These are phyloP conservation scores for Polypterus bichir DNA, from an alignment of 2,113 vertebrate species.

Conservation along the genomic window DNA sequence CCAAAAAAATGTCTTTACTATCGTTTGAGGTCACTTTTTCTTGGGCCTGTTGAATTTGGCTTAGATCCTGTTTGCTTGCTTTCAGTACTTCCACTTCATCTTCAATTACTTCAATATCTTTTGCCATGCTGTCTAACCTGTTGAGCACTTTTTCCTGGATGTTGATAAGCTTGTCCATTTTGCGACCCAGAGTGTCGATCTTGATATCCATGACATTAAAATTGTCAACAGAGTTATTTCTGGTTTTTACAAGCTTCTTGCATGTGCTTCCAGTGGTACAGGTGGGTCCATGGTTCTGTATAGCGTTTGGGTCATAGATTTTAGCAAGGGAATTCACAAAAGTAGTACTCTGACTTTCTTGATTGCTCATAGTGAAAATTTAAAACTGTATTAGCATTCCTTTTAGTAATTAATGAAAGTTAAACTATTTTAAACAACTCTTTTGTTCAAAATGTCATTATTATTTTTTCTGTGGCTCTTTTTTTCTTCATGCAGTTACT, in stretches of 20 bases:
- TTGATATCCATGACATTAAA: constrained; percentile 53
- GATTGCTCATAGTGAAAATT: constrained; percentile 8
- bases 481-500: no score
- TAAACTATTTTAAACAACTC: no score
- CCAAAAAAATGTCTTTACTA: constrained; percentile 35
- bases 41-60: constrained; percentile 17
- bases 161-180: constrained; percentile 56
- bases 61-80: constrained; percentile 48
- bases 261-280: constrained; percentile 26
- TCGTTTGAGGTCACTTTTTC: constrained; percentile 23
- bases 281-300: constrained; percentile 44
- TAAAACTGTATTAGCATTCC: background rate
- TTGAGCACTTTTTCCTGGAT: constrained; percentile 57
- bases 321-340: constrained; percentile 66
- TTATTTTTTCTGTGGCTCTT: no score
- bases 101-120: constrained; percentile 50
- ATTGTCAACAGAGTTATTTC: constrained; percentile 19
- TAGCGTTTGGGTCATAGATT: constrained; percentile 54
- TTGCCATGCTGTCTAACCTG: constrained; percentile 55
- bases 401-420: no score
- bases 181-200: constrained; percentile 53
- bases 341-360: constrained; percentile 22
- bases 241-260: constrained; percentile 26
- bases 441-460: no score
- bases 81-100: constrained; percentile 57